phyloP scores from a whole-genome alignment of 2,113 vertebrate genomes.

The Falcunculus frontatus region DNA sequence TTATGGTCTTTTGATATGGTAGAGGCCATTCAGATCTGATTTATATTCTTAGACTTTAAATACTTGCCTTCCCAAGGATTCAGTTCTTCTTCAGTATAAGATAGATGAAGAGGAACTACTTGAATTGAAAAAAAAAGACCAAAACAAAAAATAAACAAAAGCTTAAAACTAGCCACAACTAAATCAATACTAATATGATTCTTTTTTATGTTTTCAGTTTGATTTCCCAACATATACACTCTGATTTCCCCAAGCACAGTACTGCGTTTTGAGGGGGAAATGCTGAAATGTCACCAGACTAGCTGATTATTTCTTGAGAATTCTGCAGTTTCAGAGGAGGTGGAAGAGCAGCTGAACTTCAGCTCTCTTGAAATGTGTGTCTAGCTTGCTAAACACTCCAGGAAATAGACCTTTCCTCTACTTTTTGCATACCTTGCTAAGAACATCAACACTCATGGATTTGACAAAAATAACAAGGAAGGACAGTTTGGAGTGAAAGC shows the following conservation, averaged over 20 bases:
- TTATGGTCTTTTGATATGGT: background rate
- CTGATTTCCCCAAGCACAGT: background rate
- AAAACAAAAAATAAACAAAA: background rate
- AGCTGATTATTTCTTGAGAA: background rate
- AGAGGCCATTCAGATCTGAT: background rate
- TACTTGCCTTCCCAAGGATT: background rate
- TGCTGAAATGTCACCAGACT: background rate
- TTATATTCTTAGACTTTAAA: background rate
- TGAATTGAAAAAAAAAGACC: background rate
- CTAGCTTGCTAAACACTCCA: background rate
- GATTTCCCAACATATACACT: background rate
- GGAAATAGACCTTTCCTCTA: background rate
- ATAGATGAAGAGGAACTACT: background rate
- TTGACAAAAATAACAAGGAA: slow-evolving; percentile 13
- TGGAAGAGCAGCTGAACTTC: background rate
- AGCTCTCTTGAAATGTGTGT: background rate
- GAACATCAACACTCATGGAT: background rate
- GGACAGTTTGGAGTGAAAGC: background rate
- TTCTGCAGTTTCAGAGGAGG: background rate
- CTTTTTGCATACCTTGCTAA: background rate
- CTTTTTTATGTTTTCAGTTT: background rate
- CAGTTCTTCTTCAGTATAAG: background rate
- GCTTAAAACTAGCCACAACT: background rate
- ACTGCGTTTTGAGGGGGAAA: background rate
- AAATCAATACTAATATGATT: background rate